Evolutionary conservation across 2,797 vertebrate species (phyloP), one percentile per base, ranked within the genome.

Genomic region (Telmatherina bonti): DNA sequence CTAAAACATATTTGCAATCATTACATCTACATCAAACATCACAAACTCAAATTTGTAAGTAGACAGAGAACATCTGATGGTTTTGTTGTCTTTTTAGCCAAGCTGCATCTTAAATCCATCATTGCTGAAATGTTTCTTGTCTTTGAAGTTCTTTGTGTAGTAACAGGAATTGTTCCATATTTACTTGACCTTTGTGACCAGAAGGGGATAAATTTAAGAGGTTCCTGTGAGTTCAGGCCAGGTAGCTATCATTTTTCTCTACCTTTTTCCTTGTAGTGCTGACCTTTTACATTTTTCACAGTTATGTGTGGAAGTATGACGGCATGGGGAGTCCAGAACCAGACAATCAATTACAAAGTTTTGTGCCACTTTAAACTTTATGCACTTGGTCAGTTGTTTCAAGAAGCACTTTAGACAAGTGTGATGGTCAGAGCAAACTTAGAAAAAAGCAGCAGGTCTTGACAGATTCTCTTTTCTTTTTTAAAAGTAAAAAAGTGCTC

Each of bases 211-310:
- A 29, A 70, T 53, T 33, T 51, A 58, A 67, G 29, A 60, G 7
- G 22, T 1, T 26, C 24, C 20, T 35, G 22, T 61, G 62, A 30
- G 45, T 26, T 64, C 31, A 22, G 10, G 31, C 55, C 65, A 9
- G 33, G 24, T 31, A 20, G 59, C 27, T 30, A 43, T 68, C 10
- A 31, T 41, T 58, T 52, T 6, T 56, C 51, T 63, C 33, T 35
- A 29, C 15, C 35, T 20, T 53, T 65, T 68, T 36, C 47, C 7
- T 54, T 36, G 45, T 22, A 67, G 67, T 60, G 47, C 22, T 72
- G 55, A 74, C 56, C 58, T 75, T 80, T 69, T 70, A 47, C 43
- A 72, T 54, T 71, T 68, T 55, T 49, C 59, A 60, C 43, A 62
- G 41, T 26, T 56, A 41, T 64, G 8, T 84, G 65, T 61, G 22